phyloP scores from a whole-genome alignment of 2,113 vertebrate species.

The Hemiprocne comata region DNA sequence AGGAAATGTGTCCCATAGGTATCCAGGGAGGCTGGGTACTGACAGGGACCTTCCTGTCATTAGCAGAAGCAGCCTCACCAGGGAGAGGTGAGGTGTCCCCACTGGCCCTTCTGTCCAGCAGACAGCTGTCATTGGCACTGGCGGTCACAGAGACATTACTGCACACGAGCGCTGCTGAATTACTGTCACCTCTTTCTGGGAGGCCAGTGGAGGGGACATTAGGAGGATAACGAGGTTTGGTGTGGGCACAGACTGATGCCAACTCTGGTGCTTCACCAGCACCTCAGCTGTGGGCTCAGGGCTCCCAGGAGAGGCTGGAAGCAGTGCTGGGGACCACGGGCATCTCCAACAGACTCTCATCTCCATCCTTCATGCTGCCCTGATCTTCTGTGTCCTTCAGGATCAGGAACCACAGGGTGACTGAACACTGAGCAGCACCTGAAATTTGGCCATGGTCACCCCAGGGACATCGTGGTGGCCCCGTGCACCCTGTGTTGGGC shows the following conservation, averaged over 20 bases:
- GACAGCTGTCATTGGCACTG: background rate
- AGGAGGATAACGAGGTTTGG: background rate
- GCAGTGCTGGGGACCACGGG: accelerated
- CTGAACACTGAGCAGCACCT: background rate
- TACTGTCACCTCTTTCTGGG: background rate
- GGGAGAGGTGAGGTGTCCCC: background rate
- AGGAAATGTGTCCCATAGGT: background rate
- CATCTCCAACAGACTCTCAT: background rate
- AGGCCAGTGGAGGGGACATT: background rate
- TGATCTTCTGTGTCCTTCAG: background rate
- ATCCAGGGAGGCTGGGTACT: background rate
- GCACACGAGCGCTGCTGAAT: background rate
- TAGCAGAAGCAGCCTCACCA: background rate
- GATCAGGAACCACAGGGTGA: background rate
- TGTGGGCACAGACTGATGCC: background rate
- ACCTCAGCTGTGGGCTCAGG: background rate
- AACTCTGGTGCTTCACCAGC: accelerated
- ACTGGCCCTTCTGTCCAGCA: accelerated
- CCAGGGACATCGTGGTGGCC: background rate
- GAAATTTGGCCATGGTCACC: background rate
- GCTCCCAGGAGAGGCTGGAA: background rate
- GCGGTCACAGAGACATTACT: background rate
- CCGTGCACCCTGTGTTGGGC: accelerated
- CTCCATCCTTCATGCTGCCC: background rate
- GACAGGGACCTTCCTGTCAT: background rate